Conservation (phyloP, 2,888 invertebrate species). For the Trimorus sp. region DNA sequence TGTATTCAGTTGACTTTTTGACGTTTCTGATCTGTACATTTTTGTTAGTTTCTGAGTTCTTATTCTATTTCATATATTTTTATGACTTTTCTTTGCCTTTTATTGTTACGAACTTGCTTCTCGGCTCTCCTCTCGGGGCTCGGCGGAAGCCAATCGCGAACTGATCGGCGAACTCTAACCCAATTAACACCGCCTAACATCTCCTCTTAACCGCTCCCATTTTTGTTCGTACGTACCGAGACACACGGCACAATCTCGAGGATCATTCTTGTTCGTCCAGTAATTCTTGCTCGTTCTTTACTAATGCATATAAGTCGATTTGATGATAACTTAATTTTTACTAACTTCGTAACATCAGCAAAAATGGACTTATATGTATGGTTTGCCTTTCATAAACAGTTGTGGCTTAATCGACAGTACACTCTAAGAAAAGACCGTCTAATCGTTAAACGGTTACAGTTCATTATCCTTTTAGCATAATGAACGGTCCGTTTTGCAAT, state of each 20-base stretch:
- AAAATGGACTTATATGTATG: no score
- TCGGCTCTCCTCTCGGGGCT: slow-evolving; percentile 82
- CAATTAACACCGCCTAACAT: slow-evolving; percentile 78
- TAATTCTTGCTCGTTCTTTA: slow-evolving; percentile 20
- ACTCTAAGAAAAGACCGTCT: no score
- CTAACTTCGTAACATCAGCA: slow-evolving; percentile 2
- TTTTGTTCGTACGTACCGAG: slow-evolving; percentile 38
- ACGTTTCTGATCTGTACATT: slow-evolving; percentile 54
- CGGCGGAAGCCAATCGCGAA: slow-evolving; percentile 81
- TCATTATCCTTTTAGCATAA: no score
- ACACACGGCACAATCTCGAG: slow-evolving; percentile 47
- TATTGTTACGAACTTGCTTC: slow-evolving; percentile 77
- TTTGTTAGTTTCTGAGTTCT: slow-evolving; percentile 59
- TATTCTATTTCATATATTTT: slow-evolving; percentile 50
- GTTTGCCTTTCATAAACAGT: no score
- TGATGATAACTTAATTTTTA: slow-evolving; percentile 44
- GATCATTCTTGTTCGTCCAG: background rate
- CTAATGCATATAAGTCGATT: slow-evolving; percentile 58
- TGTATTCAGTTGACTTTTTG: slow-evolving; percentile 57
- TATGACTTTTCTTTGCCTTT: slow-evolving; percentile 58
- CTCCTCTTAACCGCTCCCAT: slow-evolving; percentile 52
- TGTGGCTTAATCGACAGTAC: no score
- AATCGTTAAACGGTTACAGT: no score
- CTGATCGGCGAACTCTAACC: slow-evolving; percentile 79
- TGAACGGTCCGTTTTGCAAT: no score